Evolutionary conservation across 2,888 invertebrate species (phyloP).

Genomic region (Choristoneura rosaceana): DNA sequence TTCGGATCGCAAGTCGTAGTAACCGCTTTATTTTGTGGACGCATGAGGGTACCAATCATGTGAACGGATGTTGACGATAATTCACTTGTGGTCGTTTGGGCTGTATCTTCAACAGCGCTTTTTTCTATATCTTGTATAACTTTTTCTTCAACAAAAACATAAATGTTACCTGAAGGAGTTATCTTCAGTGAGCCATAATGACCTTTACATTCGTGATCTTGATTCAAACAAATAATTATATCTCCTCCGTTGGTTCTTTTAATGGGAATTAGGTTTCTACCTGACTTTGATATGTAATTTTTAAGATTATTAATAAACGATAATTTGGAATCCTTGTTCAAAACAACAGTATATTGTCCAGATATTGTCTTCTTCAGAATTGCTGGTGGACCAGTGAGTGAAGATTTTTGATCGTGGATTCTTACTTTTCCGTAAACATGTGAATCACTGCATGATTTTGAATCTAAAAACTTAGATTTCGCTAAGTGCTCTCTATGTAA

Average conservation of each 20-base stretch:
- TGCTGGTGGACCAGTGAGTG: constrained; percentile 49
- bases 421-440: constrained; percentile 53
- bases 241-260: constrained; percentile 57
- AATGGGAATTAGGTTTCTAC: constrained; percentile 55
- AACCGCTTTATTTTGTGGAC: constrained; percentile 53
- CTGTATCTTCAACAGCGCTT: constrained; percentile 37
- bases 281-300: constrained; percentile 52
- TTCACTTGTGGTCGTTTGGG: constrained; percentile 1
- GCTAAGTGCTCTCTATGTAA: constrained; percentile 37
- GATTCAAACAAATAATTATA: constrained; percentile 57
- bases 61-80: constrained; percentile 38
- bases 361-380: constrained; percentile 56
- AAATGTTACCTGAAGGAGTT: constrained; percentile 65
- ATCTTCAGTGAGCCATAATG: constrained; percentile 62
- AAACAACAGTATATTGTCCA: constrained; percentile 59
- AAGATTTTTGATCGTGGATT: constrained; percentile 47
- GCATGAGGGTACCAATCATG: constrained; percentile 45
- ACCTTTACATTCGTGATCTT: constrained; percentile 45
- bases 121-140: constrained; percentile 47
- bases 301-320: constrained; percentile 60
- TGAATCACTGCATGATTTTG: constrained; percentile 59
- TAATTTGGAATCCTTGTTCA: constrained; percentile 63
- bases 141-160: constrained; percentile 56
- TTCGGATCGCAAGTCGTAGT: constrained; percentile 56
- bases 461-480: constrained; percentile 39